These are phyloP conservation scores for Cylindroiulus punctatus DNA, from an alignment of 2,888 invertebrate genomes.

Conservation along the genomic window DNA sequence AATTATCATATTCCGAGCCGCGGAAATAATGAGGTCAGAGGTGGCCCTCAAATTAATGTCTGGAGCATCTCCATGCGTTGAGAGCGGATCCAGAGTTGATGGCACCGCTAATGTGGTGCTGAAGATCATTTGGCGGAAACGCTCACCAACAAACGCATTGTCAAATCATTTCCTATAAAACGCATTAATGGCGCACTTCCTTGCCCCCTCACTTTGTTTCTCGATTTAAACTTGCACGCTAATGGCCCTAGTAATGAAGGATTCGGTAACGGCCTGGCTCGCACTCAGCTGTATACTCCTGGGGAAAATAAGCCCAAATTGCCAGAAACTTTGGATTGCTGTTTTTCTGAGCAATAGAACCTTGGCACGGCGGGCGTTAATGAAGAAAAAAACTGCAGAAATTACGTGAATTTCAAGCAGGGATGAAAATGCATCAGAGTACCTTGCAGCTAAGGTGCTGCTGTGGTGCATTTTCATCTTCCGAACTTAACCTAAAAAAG, in stretches of 20 bases:
- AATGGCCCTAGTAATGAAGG: not conserved
- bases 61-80: not conserved
- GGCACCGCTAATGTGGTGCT: not conserved
- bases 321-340: not conserved
- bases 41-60: not conserved
- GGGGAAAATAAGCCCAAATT: not conserved
- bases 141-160: not conserved
- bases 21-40: not conserved
- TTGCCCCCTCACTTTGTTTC: slow-evolving; percentile 18
- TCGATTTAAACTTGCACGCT: not conserved
- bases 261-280: not conserved
- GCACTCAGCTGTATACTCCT: not conserved
- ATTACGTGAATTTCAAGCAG: too few species aligned
- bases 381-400: too few species aligned
- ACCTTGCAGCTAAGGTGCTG: too few species aligned
- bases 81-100: not conserved
- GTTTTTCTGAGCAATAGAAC: not conserved
- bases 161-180: slow-evolving; percentile 18
- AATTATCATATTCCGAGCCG: not conserved
- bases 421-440: too few species aligned
- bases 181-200: slow-evolving; percentile 18
- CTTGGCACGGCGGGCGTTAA: too few species aligned
- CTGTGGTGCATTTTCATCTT: too few species aligned
- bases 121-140: not conserved
- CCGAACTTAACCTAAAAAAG: too few species aligned